These are phyloP conservation scores for Bungarus multicinctus DNA, from an alignment of 2,113 vertebrate genomes.

Conservation along the genomic window DNA sequence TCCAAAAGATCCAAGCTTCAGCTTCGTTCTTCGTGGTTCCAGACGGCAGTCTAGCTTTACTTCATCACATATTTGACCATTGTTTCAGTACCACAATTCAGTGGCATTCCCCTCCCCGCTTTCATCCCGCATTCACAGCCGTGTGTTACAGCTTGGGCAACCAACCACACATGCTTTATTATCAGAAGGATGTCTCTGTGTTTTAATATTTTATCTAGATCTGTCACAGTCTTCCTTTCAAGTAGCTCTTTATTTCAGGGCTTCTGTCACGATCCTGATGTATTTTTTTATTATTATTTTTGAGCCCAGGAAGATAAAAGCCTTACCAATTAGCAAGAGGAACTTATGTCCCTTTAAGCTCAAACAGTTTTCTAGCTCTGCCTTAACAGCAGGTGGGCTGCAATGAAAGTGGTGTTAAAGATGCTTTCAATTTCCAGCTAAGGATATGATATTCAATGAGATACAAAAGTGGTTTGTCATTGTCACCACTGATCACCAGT, in stretches of 20 bases:
- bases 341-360: neutral
- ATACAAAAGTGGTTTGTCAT: neutral
- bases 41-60: neutral
- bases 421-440: neutral
- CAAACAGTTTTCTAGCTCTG: neutral
- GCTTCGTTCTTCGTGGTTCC: neutral
- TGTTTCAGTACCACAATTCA: neutral
- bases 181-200: neutral
- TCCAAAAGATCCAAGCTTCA: neutral
- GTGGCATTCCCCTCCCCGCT: neutral
- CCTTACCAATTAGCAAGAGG: neutral
- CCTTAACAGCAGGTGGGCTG: neutral
- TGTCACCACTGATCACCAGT: neutral
- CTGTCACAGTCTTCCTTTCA: neutral
- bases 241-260: neutral
- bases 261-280: neutral
- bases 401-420: neutral
- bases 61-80: neutral
- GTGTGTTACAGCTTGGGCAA: neutral
- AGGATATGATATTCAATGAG: neutral
- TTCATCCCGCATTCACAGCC: neutral
- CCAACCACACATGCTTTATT: neutral
- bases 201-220: neutral
- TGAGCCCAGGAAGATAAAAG: neutral
- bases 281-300: neutral